Evolutionary conservation across 1,140 invertebrate genomes (phyloP).

Genomic region (Drosophila orosa): DNA sequence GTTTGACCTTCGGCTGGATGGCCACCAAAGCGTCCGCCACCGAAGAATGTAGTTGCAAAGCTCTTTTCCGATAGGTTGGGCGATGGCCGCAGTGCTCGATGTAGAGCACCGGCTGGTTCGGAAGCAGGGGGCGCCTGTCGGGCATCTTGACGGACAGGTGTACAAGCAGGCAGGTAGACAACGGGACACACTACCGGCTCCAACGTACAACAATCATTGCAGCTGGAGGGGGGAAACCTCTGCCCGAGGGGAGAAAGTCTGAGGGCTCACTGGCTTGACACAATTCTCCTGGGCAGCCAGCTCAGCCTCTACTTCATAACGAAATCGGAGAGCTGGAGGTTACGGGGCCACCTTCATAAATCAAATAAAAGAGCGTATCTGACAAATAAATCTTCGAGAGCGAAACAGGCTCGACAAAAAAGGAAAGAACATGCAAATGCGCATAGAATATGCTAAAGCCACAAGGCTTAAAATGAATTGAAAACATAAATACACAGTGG

Average conservation of each 20-base stretch:
- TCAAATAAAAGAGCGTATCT: conserved; percentile 64
- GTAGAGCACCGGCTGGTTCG: conserved; percentile 65
- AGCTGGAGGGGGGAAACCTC: not conserved
- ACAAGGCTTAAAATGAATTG: conserved; percentile 34
- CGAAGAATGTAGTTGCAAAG: conserved; percentile 46
- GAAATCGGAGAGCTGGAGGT: conserved; percentile 13
- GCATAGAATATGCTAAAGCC: conserved; percentile 48
- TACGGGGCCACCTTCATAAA: conserved; percentile 55
- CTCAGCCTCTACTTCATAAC: conserved; percentile 10
- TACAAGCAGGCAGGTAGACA: not conserved
- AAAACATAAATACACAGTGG: conserved; percentile 37
- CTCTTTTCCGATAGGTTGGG: conserved; percentile 33
- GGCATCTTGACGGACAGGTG: conserved; percentile 22
- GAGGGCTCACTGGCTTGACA: conserved; percentile 27
- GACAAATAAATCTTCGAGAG: conserved; percentile 61
- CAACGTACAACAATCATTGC: conserved; percentile 15
- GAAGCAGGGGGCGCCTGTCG: conserved; percentile 35
- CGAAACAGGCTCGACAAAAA: conserved; percentile 23
- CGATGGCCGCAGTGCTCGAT: conserved; percentile 63
- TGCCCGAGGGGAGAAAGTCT: conserved; percentile 5
- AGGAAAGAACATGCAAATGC: conserved; percentile 57
- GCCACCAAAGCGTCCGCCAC: conserved; percentile 45
- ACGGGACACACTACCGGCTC: conserved; percentile 5
- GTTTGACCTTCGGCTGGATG: conserved; percentile 41
- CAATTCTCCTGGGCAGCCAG: conserved; percentile 39